Conservation (phyloP, 2,888 invertebrate species). For the Nymphalis polychloros region DNA sequence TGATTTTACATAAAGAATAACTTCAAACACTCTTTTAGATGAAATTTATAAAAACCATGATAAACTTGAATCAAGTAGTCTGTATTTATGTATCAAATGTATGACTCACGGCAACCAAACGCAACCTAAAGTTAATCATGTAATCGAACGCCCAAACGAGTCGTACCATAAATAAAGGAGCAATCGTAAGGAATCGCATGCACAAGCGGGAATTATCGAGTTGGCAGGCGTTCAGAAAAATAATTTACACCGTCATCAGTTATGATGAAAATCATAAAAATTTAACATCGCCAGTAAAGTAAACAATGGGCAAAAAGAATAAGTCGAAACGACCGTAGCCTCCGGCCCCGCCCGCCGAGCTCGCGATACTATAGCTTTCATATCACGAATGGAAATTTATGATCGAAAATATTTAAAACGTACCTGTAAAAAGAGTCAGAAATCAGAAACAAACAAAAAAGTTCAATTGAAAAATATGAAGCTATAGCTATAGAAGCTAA, state of each 20-base stretch:
- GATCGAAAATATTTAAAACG: conserved; percentile 23
- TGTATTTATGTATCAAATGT: conserved; percentile 9
- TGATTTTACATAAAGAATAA: neutral
- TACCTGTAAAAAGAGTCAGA: conserved; percentile 8
- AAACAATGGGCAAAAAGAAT: conserved; percentile 79
- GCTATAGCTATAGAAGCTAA: too few relatives aligned
- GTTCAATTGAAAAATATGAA: neutral
- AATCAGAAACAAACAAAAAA: neutral
- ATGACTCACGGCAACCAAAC: conserved; percentile 38
- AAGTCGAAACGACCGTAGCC: conserved; percentile 40
- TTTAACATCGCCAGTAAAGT: conserved; percentile 72
- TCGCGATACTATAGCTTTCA: conserved; percentile 21
- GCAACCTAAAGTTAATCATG: conserved; percentile 38
- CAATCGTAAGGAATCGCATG: conserved; percentile 59
- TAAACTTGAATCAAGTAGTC: conserved; percentile 1
- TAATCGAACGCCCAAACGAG: conserved; percentile 49
- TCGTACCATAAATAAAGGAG: conserved; percentile 61
- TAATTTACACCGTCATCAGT: conserved; percentile 68
- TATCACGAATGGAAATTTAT: conserved; percentile 32
- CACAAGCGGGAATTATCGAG: conserved; percentile 64
- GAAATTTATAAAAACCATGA: neutral
- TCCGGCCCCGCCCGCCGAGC: conserved; percentile 40
- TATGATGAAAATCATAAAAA: conserved; percentile 76
- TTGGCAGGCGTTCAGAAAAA: conserved; percentile 73
- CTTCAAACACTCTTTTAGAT: neutral